phyloP scores from a whole-genome alignment of 2,113 vertebrate species.

The Xenotilapia leptura region DNA sequence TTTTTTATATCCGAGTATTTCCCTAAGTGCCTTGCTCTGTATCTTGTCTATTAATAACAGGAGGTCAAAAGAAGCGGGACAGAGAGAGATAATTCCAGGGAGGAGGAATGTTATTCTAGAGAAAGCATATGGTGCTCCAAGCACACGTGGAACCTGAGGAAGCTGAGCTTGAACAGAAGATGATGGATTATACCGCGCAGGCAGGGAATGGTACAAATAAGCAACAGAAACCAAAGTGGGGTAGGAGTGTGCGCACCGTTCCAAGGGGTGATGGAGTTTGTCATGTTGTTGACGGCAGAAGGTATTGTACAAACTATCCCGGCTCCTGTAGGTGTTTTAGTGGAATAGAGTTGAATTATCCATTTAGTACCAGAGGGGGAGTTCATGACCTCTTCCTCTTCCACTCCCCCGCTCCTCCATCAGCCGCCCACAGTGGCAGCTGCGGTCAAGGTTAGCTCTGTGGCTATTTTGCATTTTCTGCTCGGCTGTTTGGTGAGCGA shows the following conservation, averaged over 20 bases:
- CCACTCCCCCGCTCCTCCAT: conserved; percentile 44
- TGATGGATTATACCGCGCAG: conserved; percentile 46
- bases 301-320: conserved; percentile 35
- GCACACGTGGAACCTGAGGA: background rate
- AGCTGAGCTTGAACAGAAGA: background rate
- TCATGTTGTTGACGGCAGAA: conserved; percentile 48
- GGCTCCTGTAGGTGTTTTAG: conserved; percentile 45
- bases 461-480: conserved; percentile 29
- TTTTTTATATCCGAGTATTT: background rate
- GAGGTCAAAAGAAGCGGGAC: conserved; percentile 15
- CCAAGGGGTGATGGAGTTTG: conserved; percentile 42
- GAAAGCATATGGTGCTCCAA: conserved; percentile 5
- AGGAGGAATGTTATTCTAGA: background rate
- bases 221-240: conserved; percentile 30
- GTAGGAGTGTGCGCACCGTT: conserved; percentile 9
- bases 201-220: conserved; percentile 28
- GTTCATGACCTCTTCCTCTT: conserved; percentile 49
- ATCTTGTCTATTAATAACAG: conserved; percentile 35
- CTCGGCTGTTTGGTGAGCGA: background rate
- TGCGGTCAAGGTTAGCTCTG: conserved; percentile 49
- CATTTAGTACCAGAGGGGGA: conserved; percentile 59
- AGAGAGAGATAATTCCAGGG: background rate
- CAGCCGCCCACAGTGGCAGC: conserved; percentile 41
- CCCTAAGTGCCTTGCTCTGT: background rate
- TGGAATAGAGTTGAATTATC: conserved; percentile 64